A percentile compares a stretch with the other conserved stretches of the same genome.
phyloP scores from a whole-genome alignment of 2,888 invertebrate genomes.

The Dryocosmus kuriphilus region DNA sequence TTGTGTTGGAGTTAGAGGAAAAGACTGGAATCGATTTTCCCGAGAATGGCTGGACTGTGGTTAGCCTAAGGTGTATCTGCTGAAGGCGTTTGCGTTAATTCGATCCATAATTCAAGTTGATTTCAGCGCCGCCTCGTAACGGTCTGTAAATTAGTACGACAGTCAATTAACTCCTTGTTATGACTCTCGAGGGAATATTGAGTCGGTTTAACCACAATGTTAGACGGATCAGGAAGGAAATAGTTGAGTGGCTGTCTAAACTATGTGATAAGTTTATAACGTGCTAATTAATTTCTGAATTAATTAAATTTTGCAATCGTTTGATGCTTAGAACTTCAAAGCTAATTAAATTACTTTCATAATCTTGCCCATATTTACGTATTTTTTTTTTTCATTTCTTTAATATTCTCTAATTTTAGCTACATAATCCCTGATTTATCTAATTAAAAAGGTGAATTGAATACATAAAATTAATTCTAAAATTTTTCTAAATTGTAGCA shows the following conservation, averaged over 20 bases:
- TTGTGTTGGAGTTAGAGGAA: background rate
- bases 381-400: background rate
- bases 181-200: slow-evolving; percentile 45
- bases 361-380: background rate
- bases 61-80: slow-evolving; percentile 35
- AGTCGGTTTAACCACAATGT: slow-evolving; percentile 5
- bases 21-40: slow-evolving; percentile 15
- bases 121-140: slow-evolving; percentile 57
- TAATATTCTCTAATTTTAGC: background rate
- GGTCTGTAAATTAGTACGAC: slow-evolving; percentile 63
- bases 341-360: background rate
- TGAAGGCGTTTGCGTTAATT: slow-evolving; percentile 59
- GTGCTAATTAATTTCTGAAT: background rate
- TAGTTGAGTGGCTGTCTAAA: background rate
- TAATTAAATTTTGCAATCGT: background rate
- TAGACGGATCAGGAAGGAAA: background rate
- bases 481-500: no score
- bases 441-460: no score
- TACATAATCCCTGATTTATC: no score
- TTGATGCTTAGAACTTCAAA: background rate
- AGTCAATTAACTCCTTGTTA: slow-evolving; percentile 62
- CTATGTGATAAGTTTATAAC: background rate
- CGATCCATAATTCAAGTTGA: slow-evolving; percentile 68
- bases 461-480: no score
- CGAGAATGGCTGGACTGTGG: slow-evolving; percentile 34